Evolutionary conservation across 2,113 vertebrate genomes (phyloP).

Genomic region (Microtus pennsylvanicus): DNA sequence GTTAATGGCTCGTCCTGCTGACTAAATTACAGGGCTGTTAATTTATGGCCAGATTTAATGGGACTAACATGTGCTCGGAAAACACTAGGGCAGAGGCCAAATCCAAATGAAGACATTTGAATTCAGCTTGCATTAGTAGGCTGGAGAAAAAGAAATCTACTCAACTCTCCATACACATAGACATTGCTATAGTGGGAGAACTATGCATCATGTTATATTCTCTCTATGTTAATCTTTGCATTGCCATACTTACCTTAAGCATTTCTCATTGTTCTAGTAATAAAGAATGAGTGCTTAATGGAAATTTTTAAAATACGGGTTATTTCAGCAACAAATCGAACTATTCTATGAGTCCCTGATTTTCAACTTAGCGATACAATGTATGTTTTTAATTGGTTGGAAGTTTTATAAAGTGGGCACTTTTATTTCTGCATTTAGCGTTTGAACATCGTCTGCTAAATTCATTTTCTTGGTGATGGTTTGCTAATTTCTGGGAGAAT

Average conservation of each 20-base stretch:
- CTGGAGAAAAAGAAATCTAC: background rate
- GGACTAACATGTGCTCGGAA: background rate
- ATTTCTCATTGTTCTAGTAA: background rate
- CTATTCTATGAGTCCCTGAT: background rate
- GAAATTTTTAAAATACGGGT: background rate
- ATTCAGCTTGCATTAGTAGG: background rate
- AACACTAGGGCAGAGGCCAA: background rate
- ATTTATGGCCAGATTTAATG: slow-evolving; percentile 33
- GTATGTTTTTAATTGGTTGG: background rate
- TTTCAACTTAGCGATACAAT: background rate
- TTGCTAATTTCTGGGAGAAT: slow-evolving; percentile 5
- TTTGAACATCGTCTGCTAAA: background rate
- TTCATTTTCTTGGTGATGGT: background rate
- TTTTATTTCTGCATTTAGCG: background rate
- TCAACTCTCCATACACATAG: too few species aligned
- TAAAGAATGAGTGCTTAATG: background rate
- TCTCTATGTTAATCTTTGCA: background rate
- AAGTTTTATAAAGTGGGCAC: background rate
- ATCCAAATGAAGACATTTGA: background rate
- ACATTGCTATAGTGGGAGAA: background rate
- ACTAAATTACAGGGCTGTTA: background rate
- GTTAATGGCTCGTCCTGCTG: background rate
- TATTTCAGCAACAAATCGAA: background rate
- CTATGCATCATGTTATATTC: background rate
- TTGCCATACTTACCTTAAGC: background rate